Base-by-base conservation (phyloP, 1,140 invertebrate species). In the Euwallacea fornicatus region DNA sequence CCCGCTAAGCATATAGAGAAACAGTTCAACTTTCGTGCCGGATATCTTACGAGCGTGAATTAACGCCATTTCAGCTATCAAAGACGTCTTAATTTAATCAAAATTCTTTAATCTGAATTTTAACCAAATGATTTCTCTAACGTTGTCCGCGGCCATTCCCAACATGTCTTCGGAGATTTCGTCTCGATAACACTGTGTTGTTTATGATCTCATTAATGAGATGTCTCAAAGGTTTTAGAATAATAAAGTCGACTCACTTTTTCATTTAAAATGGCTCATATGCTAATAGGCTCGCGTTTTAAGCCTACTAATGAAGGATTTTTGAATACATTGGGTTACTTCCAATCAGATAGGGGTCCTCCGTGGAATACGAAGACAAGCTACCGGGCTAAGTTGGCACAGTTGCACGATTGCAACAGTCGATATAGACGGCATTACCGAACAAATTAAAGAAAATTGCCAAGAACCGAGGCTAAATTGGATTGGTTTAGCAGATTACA, bases 161-260 rank as follows among this genome's bases (percentile, higher is more conserved):
- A 13, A 50, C 46, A 13, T 50, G 46, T 50, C 46, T 50, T 50
- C 13, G 46, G 46, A 50, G 46, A 50, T 50, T 50, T 50, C 46
- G 46, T 11, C 13, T 6, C 46, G 46, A 50, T 50, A 50, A 50
- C 46, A 13, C 46, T 6, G 2, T 6, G 13, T 58, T 58, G 55
- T 58, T 58, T 58, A 58, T 58, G 55, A 58, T 58, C 55, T 58
- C 55, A 58, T 58, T 58, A 58, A 58, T 9, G 16, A 58, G 55
- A 58, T 33, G 21, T 58, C 55, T 33, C 55, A 58, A 58, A 58
- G 11, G 55, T 58, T 58, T 58, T 10, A 16, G 55, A n/a, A 16
- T 58, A 58, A 58, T 58, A 58, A 58, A 58, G 55, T 16, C 13
- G 21, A 58, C 13, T 33, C 21, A 58, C 55, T 58, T 58, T 58